Evolutionary conservation across 23 tunicate species (phyloP).

Genomic region (Ciona savignyi): DNA sequence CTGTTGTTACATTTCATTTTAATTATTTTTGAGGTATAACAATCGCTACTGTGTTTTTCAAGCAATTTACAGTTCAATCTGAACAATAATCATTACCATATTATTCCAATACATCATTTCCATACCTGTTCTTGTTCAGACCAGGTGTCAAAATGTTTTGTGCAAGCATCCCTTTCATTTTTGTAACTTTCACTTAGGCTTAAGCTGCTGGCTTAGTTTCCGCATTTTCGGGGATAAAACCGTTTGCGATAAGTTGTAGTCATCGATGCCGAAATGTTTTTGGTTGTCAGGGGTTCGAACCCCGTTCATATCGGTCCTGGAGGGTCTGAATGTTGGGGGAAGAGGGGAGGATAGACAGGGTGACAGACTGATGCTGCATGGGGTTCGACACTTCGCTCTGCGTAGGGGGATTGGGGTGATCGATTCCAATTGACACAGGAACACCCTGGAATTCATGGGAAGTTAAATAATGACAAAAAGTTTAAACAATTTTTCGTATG

Average conservation of each 20-base stretch:
- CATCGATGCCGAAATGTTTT: constrained; percentile 5
- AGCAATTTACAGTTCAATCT: too few species aligned
- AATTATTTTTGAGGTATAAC: too few species aligned
- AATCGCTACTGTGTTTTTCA: too few species aligned
- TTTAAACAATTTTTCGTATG: too few species aligned
- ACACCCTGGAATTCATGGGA: constrained; percentile 36
- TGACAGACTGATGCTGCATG: constrained; percentile 31
- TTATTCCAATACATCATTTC: not conserved
- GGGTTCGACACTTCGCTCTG: not conserved
- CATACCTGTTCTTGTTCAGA: constrained; percentile 82
- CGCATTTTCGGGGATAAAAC: constrained; percentile 12
- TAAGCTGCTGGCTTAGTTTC: constrained; percentile 10
- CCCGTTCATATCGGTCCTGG: not conserved
- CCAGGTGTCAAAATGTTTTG: constrained; percentile 88
- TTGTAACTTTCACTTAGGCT: constrained; percentile 50
- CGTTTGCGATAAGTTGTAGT: constrained; percentile 22
- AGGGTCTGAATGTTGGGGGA: not conserved
- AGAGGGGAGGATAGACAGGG: constrained; percentile 27
- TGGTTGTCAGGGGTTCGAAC: not conserved
- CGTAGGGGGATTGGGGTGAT: not conserved
- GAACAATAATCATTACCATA: too few species aligned
- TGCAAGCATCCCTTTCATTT: constrained; percentile 55
- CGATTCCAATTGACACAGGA: constrained; percentile 22
- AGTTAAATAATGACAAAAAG: too few species aligned
- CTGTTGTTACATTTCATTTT: too few species aligned